Evolutionary conservation across 2,888 invertebrate genomes (phyloP).

Genomic region (Dimorphilus gyrociliatus): DNA sequence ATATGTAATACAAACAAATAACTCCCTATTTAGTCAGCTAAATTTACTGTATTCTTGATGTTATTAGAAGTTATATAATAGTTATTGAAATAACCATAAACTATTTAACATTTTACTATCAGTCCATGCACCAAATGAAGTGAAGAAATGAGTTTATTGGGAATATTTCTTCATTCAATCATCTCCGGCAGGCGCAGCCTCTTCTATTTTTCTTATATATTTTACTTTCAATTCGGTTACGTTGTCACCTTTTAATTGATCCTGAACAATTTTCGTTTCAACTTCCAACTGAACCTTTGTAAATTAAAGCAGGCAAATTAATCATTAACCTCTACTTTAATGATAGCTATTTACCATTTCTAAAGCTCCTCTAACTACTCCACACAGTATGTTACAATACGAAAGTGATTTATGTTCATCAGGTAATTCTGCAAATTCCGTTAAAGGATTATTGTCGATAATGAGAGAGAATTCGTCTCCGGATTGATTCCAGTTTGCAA

Average conservation of each 20-base stretch:
- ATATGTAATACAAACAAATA: too few species aligned
- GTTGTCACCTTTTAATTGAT: conserved; percentile 81
- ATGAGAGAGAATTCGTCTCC: conserved; percentile 92
- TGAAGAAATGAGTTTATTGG: too few species aligned
- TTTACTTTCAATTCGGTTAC: conserved; percentile 84
- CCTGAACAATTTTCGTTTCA: conserved; percentile 80
- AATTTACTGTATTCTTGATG: too few species aligned
- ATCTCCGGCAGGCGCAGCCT: conserved; percentile 94
- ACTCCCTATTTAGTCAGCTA: too few species aligned
- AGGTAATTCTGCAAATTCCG: conserved; percentile 91
- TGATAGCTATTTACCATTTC: conserved; percentile 90
- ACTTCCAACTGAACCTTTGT: conserved; percentile 68
- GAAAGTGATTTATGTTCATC: conserved; percentile 58
- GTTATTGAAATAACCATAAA: too few species aligned
- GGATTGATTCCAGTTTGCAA: conserved; percentile 80
- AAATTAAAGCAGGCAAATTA: conserved; percentile 1
- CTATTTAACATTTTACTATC: too few species aligned
- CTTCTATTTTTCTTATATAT: conserved; percentile 82
- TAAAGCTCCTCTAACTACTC: conserved; percentile 67
- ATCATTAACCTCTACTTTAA: too few species aligned
- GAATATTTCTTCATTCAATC: too few species aligned
- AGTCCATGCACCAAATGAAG: too few species aligned
- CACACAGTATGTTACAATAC: conserved; percentile 81
- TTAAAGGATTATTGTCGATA: conserved; percentile 83
- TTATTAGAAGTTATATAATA: too few species aligned